Evolutionary conservation across 1,140 invertebrate species (phyloP), one percentile per base, ranked within the genome.

Genomic region (Euura lappo): DNA sequence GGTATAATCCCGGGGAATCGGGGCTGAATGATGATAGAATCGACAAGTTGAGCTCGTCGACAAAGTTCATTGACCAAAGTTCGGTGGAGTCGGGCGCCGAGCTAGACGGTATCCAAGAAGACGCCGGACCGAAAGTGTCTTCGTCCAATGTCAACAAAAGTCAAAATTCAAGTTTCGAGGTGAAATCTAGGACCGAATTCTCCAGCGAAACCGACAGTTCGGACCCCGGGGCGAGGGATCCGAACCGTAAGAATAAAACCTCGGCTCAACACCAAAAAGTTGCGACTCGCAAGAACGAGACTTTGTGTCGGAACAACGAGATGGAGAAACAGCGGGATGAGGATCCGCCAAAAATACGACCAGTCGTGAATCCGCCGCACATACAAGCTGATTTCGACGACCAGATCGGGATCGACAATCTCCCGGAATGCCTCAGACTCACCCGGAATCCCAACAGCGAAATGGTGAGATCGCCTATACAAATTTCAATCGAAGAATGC

Each of bases 401-500:
- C n/a, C 66, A 47, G n/a, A 65, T 68, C 42, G 87, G 84, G 51
- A 81, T 81, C 7, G 76, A 77, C 6, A 73, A 67, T 2, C 70
- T 76, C 60, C 68, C 77, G 0, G 80, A 82, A 44, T 42, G 72
- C 6, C 74, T 78, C 28, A 81, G 84, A 65, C 81, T 82, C 10
- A 82, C 85, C 72, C 78, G 76, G 2, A 78, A 85, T 65, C 79
- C 79, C 13, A 28, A 44, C 45, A 77, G 83, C 43, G 85, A 89
- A 28, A 87, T 86, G 83, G 85, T 88, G 0, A 87, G 86, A 70
- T 88, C 87, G 11, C 85, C 86, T 5, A 88, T 86, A 70, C 88
- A 87, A 75, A 88, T 88, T 73, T 87, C 88, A 0, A 88, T 88
- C 43, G 87, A 89, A 79, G 87, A 88, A 45, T 86, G 88, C 47